Conservation (phyloP, 2,113 vertebrate genomes). For the Larimichthys polyactis region DNA sequence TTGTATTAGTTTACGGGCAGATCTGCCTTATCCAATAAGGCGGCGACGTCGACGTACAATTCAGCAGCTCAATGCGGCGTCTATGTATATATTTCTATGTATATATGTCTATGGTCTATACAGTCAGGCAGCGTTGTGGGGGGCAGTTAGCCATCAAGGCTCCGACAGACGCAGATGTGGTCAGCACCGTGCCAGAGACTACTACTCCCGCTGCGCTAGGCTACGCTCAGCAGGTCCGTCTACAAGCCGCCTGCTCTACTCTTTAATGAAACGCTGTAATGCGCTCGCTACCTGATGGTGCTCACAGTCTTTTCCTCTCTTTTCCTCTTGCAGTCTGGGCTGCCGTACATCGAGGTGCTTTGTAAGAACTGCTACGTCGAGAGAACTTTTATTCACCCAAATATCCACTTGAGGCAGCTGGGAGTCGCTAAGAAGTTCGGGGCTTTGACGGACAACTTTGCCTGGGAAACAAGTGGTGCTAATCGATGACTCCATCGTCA, state of each 20-base stretch:
- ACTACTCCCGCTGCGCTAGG: conserved; percentile 97
- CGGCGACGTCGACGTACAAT: too few species aligned
- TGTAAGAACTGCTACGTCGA: conserved; percentile 99
- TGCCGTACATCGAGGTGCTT: conserved; percentile 95
- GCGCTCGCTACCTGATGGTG: background rate
- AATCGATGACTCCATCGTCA: conserved; percentile 96
- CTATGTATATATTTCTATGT: too few species aligned
- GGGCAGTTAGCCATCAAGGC: conserved; percentile 95
- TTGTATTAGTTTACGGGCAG: too few species aligned
- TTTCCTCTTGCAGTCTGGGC: conserved; percentile 85
- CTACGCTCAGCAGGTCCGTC: conserved; percentile 91
- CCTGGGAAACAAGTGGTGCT: conserved; percentile 95
- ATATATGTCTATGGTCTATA: conserved; percentile 99
- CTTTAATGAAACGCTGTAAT: background rate
- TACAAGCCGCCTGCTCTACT: background rate
- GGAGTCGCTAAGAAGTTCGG: conserved; percentile 99
- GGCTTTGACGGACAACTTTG: conserved; percentile 96
- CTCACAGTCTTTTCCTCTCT: background rate
- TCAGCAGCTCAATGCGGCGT: too few species aligned
- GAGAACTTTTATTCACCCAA: conserved; percentile 97
- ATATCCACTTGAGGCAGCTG: conserved; percentile 95
- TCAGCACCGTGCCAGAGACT: conserved; percentile 98
- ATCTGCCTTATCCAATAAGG: too few species aligned
- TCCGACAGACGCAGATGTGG: conserved; percentile 94
- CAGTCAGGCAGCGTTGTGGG: conserved; percentile 94